phyloP scores from a whole-genome alignment of 2,888 invertebrate genomes.

The Eumacrocentrus americanus region DNA sequence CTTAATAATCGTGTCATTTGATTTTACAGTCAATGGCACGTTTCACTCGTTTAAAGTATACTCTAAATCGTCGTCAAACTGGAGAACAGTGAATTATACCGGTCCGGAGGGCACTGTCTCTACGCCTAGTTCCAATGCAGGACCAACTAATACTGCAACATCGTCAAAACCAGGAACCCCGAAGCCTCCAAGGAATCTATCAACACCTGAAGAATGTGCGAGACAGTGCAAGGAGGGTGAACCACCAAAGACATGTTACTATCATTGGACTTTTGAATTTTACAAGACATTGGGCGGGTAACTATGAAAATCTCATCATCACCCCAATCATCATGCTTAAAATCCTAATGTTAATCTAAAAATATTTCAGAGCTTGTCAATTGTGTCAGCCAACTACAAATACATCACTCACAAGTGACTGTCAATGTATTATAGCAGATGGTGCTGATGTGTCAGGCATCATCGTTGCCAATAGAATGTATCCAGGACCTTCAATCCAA shows the following conservation, averaged over 20 bases:
- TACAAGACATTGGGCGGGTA: conserved; percentile 32
- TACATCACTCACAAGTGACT: background rate
- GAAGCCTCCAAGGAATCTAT: background rate
- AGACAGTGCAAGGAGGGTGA: conserved; percentile 47
- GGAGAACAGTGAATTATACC: background rate
- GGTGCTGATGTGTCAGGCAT: background rate
- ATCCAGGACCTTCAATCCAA: background rate
- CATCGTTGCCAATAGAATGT: background rate
- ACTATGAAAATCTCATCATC: background rate
- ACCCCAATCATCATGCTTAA: no score
- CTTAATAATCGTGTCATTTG: no score
- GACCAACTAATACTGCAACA: no score
- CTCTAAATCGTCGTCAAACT: background rate
- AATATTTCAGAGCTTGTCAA: conserved; percentile 70
- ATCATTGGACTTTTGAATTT: conserved; percentile 42
- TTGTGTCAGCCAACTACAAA: conserved; percentile 81
- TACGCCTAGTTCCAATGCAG: background rate
- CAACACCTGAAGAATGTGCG: conserved; percentile 37
- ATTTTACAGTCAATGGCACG: background rate
- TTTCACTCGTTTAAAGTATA: background rate
- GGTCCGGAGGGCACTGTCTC: background rate
- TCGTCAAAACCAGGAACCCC: no score
- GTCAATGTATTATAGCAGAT: background rate
- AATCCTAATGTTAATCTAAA: no score
- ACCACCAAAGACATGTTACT: conserved; percentile 46